Base-by-base conservation (phyloP, 2,888 invertebrate species). In the Dolichomitus sp. region DNA sequence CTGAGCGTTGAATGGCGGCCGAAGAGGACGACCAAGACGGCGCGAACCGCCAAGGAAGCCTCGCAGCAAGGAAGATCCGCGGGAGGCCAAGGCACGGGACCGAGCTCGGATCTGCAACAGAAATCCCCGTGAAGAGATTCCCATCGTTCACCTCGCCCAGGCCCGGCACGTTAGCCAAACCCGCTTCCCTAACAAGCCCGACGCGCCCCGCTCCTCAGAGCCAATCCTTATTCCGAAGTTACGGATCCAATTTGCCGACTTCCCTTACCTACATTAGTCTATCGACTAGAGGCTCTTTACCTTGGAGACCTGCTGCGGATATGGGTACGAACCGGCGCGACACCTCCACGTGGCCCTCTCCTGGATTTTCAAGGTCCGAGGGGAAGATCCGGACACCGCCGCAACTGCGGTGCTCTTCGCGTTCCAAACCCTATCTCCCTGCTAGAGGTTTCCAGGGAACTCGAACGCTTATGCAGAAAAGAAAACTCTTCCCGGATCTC, bases 221-320 rank as follows among this genome's bases (percentile, higher is more conserved):
- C 96, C 96, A 96, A 96, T 96, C 95, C 95, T 96, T 96, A 94
- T 96, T 95, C 96, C 95, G 95, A 96, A 94, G 95, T 95, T 95
- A 94, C 94, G 94, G 94, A 95, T 96, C 95, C 94, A 95, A 94
- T 95, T 96, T 96, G 95, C 95, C 95, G 95, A 95, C 95, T 95
- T 95, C 95, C 95, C 95, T 95, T 95, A 95, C 94, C 95, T 95
- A 95, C 95, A 95, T 96, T 95, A 95, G 94, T 95, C 95, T 94
- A 95, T 95, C 94, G 95, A 83, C 85, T 95, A 95, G 95, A 96
- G 95, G 95, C 95, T 95, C 94, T 94, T 90, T 94, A 95, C 95
- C 96, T 96, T 95, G 96, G 96, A 96, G 95, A 96, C 96, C 96
- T 96, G 96, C 95, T 96, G 96, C 96, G 95, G 96, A 95, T 96